phyloP scores from a whole-genome alignment of 2,888 invertebrate species.

The Drosophila austrosaltans region DNA sequence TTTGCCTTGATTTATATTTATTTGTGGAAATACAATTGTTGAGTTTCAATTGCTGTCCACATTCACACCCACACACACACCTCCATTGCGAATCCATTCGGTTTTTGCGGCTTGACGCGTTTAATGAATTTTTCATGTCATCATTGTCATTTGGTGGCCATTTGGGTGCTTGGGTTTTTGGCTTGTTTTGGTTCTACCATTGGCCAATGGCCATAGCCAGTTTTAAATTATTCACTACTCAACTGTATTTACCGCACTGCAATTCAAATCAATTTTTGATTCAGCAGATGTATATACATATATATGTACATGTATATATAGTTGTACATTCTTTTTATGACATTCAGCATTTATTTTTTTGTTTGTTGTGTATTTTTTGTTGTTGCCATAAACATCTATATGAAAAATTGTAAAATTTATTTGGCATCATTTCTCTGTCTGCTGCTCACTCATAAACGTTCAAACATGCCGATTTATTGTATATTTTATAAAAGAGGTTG shows the following conservation, averaged over 20 bases:
- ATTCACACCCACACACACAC: slow-evolving; percentile 3
- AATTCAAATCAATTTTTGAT: slow-evolving; percentile 77
- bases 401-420: slow-evolving; percentile 49
- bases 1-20: not conserved
- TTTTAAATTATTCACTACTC: slow-evolving; percentile 69
- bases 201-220: slow-evolving; percentile 18
- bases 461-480: not conserved
- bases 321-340: slow-evolving; percentile 1
- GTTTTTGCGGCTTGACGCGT: slow-evolving; percentile 64
- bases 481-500: slow-evolving; percentile 22
- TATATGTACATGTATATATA: slow-evolving; percentile 3
- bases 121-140: slow-evolving; percentile 73
- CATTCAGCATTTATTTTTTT: not conserved
- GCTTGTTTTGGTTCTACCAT: not conserved
- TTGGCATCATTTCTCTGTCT: slow-evolving; percentile 22
- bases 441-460: slow-evolving; percentile 9
- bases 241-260: slow-evolving; percentile 70
- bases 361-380: slow-evolving; percentile 4
- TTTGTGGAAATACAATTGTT: slow-evolving; percentile 12
- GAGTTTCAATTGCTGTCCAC: slow-evolving; percentile 6
- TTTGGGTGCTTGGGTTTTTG: slow-evolving; percentile 15
- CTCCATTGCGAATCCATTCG: slow-evolving; percentile 31
- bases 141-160: slow-evolving; percentile 39
- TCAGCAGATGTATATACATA: slow-evolving; percentile 46
- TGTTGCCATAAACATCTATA: slow-evolving; percentile 21